Percentiles rank a stretch among this genome's conserved stretches.
These are phyloP conservation scores for Drosophila barbarae DNA, from an alignment of 2,888 invertebrate genomes.

Conservation along the genomic window DNA sequence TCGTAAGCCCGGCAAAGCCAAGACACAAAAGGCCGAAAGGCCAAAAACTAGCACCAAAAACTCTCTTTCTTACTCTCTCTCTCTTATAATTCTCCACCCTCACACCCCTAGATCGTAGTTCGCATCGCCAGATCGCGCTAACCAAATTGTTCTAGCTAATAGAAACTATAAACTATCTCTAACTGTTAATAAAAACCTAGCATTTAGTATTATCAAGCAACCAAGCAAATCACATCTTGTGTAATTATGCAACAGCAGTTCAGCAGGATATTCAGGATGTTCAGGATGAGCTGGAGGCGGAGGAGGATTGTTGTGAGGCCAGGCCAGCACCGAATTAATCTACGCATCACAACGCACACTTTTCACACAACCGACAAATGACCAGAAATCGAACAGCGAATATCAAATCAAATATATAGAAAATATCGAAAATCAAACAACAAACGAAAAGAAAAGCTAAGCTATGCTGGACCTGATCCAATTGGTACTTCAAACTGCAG, in stretches of 20 bases:
- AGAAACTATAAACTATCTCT: conserved; percentile 32
- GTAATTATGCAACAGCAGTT: conserved; percentile 26
- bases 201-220: conserved; percentile 34
- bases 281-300: conserved; percentile 45
- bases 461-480: conserved; percentile 37
- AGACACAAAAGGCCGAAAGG: conserved; percentile 6
- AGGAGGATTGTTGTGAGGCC: conserved; percentile 41
- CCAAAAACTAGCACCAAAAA: conserved; percentile 27
- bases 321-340: conserved; percentile 36
- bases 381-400: conserved; percentile 4
- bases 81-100: conserved; percentile 24
- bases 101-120: conserved; percentile 22
- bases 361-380: conserved; percentile 43
- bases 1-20: conserved; percentile 44
- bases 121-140: conserved; percentile 25
- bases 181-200: conserved; percentile 36
- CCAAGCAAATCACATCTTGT: conserved; percentile 14
- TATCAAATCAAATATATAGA: neutral
- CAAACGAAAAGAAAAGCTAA: conserved; percentile 9
- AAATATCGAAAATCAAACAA: neutral
- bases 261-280: conserved; percentile 40
- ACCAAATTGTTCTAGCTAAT: conserved; percentile 38
- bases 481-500: conserved; percentile 67
- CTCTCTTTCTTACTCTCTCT: neutral
- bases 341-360: conserved; percentile 41